A percentile compares a stretch with the other conserved stretches of the same genome.
These are phyloP conservation scores for Leptopilina syphax DNA, from an alignment of 2,888 invertebrate genomes.

Conservation along the genomic window DNA sequence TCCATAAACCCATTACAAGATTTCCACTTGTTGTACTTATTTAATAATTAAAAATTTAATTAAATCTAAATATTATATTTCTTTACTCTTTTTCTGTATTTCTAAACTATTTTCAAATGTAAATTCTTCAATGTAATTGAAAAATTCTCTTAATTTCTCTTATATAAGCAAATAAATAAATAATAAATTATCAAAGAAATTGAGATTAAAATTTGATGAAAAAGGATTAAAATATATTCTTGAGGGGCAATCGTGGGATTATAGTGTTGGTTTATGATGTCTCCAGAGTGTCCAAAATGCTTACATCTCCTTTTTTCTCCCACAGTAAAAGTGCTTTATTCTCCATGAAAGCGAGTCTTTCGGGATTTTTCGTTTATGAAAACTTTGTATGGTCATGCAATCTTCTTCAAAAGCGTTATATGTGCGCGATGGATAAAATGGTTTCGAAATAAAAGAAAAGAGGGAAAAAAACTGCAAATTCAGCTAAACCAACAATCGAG, in stretches of 20 bases:
- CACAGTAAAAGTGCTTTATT: conserved; percentile 14
- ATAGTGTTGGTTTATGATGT: conserved; percentile 27
- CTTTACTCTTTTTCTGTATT: too few species aligned
- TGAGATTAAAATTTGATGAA: not conserved
- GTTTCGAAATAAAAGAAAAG: not conserved
- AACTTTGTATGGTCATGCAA: conserved; percentile 33
- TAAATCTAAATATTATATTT: too few species aligned
- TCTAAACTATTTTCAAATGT: too few species aligned
- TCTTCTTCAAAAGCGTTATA: not conserved
- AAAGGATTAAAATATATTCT: not conserved
- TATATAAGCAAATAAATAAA: not conserved
- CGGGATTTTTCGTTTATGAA: conserved; percentile 24
- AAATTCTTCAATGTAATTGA: too few species aligned
- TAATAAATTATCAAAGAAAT: not conserved
- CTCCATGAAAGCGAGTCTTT: conserved; percentile 26
- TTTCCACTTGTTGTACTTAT: too few species aligned
- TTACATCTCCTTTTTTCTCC: not conserved
- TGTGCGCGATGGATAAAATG: not conserved
- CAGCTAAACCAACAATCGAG: not conserved
- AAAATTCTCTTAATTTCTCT: too few species aligned
- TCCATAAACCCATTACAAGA: too few species aligned
- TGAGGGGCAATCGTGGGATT: not conserved
- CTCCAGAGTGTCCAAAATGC: conserved; percentile 13
- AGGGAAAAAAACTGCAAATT: not conserved
- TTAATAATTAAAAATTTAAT: too few species aligned